These are phyloP conservation scores for Dolomedes plantarius DNA, from an alignment of 2,888 invertebrate genomes.

Conservation along the genomic window DNA sequence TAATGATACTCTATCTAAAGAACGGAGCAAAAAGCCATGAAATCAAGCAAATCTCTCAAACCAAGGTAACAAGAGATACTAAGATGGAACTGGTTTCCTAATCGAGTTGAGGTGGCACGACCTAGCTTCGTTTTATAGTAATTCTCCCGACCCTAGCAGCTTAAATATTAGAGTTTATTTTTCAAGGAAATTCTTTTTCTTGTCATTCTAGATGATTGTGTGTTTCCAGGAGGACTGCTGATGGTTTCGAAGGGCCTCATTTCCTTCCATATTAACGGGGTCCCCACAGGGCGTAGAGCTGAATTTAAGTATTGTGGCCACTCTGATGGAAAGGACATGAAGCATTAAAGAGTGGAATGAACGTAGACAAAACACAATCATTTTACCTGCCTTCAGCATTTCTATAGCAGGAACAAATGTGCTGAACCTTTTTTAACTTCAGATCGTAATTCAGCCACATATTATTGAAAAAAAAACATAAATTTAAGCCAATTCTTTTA, in stretches of 20 bases:
- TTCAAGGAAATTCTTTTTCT: constrained; percentile 13
- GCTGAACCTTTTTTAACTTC: too few species aligned
- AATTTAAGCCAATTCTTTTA: too few species aligned
- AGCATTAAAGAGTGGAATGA: too few species aligned
- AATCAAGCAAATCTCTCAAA: constrained; percentile 13
- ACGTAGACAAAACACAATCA: too few species aligned
- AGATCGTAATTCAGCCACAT: too few species aligned
- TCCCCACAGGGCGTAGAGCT: too few species aligned
- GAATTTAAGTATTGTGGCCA: too few species aligned
- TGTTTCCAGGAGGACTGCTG: neutral
- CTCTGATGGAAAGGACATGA: too few species aligned
- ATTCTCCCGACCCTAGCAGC: constrained; percentile 7
- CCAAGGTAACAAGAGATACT: constrained; percentile 15
- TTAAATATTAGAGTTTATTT: constrained; percentile 11
- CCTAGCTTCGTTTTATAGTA: constrained; percentile 28
- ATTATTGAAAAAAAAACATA: too few species aligned
- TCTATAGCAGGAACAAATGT: too few species aligned
- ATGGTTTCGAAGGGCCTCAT: neutral
- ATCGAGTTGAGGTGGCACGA: constrained; percentile 33
- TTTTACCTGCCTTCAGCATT: too few species aligned
- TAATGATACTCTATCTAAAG: constrained; percentile 13
- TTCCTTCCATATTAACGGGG: too few species aligned
- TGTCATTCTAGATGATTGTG: neutral
- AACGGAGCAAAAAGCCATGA: neutral
- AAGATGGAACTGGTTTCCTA: constrained; percentile 42